A percentile compares a stretch with the other conserved stretches of the same genome.
phyloP scores from a whole-genome alignment of 1,140 invertebrate species.

The Trialeurodes vaporariorum region DNA sequence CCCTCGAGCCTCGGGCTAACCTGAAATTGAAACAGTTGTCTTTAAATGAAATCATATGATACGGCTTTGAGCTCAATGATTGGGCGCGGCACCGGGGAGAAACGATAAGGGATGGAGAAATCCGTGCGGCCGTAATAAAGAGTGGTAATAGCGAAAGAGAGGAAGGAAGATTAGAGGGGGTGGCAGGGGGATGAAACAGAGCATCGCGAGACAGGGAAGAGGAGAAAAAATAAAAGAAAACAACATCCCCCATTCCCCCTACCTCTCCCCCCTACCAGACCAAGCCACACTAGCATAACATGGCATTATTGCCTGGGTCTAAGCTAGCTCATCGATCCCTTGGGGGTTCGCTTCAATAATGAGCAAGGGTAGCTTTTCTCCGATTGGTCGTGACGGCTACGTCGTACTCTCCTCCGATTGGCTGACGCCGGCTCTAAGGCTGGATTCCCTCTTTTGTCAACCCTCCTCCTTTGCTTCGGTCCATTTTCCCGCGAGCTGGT shows the following conservation, averaged over 20 bases:
- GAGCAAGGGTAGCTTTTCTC: background rate
- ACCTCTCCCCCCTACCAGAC: too few species aligned
- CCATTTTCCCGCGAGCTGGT: background rate
- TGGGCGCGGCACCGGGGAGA: too few species aligned
- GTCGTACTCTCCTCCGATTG: background rate
- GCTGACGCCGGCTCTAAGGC: background rate
- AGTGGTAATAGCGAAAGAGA: background rate
- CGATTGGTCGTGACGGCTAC: background rate
- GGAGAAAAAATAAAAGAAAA: background rate
- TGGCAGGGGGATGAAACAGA: too few species aligned
- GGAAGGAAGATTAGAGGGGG: background rate
- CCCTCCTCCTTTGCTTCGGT: background rate
- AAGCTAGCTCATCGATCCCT: background rate
- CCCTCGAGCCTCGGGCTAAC: too few species aligned
- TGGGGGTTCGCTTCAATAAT: background rate
- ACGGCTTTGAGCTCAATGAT: background rate
- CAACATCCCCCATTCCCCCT: background rate
- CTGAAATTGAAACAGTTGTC: too few species aligned
- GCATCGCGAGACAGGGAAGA: too few species aligned
- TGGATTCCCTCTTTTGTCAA: background rate
- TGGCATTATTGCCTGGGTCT: background rate
- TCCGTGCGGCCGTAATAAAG: background rate
- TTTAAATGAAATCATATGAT: background rate
- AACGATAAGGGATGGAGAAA: background rate
- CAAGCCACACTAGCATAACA: background rate